phyloP scores from a whole-genome alignment of 2,113 vertebrate species.

The Nicator chloris region DNA sequence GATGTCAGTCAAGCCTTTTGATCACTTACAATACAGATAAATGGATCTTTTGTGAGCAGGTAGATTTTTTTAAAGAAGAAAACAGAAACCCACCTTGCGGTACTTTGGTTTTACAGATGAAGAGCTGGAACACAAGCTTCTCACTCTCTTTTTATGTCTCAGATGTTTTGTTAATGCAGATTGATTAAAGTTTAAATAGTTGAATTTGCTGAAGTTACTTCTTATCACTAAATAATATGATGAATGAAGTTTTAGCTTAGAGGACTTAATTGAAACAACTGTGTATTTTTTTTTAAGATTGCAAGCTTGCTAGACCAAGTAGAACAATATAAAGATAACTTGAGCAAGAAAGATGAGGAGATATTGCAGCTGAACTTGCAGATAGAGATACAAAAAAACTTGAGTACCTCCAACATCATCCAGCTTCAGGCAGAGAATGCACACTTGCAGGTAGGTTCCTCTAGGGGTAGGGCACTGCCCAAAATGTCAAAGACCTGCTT shows the following conservation, averaged over 20 bases:
- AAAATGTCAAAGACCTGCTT: not conserved
- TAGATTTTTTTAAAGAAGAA: not conserved
- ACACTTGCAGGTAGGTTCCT: constrained; percentile 72
- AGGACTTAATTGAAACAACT: not conserved
- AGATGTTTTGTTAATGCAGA: not conserved
- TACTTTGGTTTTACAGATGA: not conserved
- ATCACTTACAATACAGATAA: not conserved
- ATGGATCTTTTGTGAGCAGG: not conserved
- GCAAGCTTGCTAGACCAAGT: constrained; percentile 76
- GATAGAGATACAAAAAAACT: constrained; percentile 72
- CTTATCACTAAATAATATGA: not conserved
- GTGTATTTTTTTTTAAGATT: constrained; percentile 61
- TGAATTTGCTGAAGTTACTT: not conserved
- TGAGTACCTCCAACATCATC: constrained; percentile 48
- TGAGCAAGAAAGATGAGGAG: constrained; percentile 78
- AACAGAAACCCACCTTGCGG: not conserved
- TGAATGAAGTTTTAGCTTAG: not conserved
- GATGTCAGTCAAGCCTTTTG: not conserved
- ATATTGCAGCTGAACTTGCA: constrained; percentile 78
- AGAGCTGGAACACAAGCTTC: not conserved
- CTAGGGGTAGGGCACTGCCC: not conserved
- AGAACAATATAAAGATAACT: constrained; percentile 74
- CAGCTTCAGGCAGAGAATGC: constrained; percentile 76
- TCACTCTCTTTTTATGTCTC: not conserved
- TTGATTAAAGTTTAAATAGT: not conserved